Conservation (phyloP, 2,888 invertebrate genomes). For the Napeogenes inachia region DNA sequence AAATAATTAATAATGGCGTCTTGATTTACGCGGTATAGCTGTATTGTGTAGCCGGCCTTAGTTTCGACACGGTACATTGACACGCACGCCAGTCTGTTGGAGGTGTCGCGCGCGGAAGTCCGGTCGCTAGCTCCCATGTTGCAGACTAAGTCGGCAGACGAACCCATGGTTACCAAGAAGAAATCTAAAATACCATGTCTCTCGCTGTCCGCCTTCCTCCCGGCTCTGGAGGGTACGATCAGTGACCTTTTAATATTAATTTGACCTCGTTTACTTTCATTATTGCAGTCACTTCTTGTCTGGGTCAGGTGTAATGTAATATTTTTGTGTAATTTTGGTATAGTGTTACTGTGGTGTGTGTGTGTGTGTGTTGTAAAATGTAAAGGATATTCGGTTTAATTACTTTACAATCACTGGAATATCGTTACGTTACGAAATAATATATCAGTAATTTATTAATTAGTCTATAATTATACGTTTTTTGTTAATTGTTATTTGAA, state of each 20-base stretch:
- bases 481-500: too few species aligned
- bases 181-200: constrained; percentile 74
- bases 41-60: constrained; percentile 56
- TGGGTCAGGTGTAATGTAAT: constrained; percentile 69
- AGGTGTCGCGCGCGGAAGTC: constrained; percentile 67
- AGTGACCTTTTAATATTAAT: constrained; percentile 50
- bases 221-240: constrained; percentile 69
- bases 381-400: background rate
- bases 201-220: constrained; percentile 68
- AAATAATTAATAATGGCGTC: too few species aligned
- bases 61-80: constrained; percentile 58
- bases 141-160: constrained; percentile 64
- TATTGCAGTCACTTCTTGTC: constrained; percentile 71
- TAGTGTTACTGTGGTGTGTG: constrained; percentile 39
- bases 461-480: too few species aligned
- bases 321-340: constrained; percentile 53
- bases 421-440: too few species aligned
- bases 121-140: constrained; percentile 60
- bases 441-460: too few species aligned
- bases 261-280: constrained; percentile 70
- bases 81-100: constrained; percentile 58
- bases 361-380: too few species aligned
- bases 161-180: constrained; percentile 72
- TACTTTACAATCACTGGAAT: too few species aligned
- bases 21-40: constrained; percentile 17